Evolutionary conservation across 2,113 vertebrate species (phyloP), one percentile per base, ranked within the genome.

Genomic region (Gorilla gorilla): DNA sequence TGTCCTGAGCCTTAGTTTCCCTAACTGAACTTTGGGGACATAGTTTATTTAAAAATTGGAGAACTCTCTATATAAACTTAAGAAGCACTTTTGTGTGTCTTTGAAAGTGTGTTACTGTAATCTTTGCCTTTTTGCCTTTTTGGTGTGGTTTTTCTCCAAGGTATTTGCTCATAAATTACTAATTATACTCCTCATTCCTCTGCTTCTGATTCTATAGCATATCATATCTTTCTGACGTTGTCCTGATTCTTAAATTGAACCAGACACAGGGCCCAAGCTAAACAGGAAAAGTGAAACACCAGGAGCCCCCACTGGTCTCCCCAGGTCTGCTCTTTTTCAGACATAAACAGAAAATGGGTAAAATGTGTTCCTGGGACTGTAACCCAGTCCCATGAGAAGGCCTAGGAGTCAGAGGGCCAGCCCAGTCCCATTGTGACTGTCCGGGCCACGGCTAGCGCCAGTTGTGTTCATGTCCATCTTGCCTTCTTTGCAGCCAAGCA

Each of bases 401-500:
- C 16, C 52, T 16, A 32, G 61, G 61, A 64, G 61, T 64, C 61
- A 64, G 27, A 64, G 61, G 61, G 61, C 30, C 27, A 64, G 61
- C 27, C 61, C 5, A 14, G 61, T 64, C 61, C 61, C 12, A 13
- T 10, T 32, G 61, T 6, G 27, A 32, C 61, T 32, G 27, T n/a
- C 32, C 98, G 98, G 98, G 98, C 98, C 98, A 99, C 98, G 13
- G 80, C 72, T 5, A 0, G 55, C 30, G 52, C 72, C 25, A 4
- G 16, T 6, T 27, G 38, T 32, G n/a, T 89, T 99, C 99, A 99
- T 99, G 98, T 99, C 98, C 98, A 99, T 98, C 99, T 99, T 99
- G 99, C 99, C 99, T 99, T 99, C 99, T 99, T 99, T 98, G 93
- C 79, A 84, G 98, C 98, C 97, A 95, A 95, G 98, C 97, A 96